phyloP scores from a whole-genome alignment of 2,797 vertebrate species.

The Amphiprion clarkii region DNA sequence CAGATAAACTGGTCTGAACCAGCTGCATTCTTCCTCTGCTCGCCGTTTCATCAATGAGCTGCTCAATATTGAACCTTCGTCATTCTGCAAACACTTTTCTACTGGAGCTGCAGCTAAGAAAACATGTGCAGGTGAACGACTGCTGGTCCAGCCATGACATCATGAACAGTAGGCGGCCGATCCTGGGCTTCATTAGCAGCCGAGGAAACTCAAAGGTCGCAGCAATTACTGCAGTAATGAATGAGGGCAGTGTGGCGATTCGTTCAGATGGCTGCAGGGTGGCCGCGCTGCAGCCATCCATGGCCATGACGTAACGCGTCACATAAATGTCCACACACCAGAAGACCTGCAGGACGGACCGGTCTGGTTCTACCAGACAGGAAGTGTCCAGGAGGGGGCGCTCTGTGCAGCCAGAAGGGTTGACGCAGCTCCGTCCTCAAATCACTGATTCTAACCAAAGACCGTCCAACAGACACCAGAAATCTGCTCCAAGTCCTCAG shows the following conservation, averaged over 20 bases:
- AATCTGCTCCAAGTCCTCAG: no score
- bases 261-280: conserved; percentile 39
- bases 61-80: conserved; percentile 44
- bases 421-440: no score
- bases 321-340: conserved; percentile 78
- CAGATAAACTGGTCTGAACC: not conserved
- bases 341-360: no score
- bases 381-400: no score
- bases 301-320: conserved; percentile 77
- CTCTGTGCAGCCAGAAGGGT: no score
- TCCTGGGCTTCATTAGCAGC: conserved; percentile 62
- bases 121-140: conserved; percentile 60
- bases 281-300: conserved; percentile 68
- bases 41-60: conserved; percentile 42
- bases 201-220: conserved; percentile 74
- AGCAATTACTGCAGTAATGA: conserved; percentile 79
- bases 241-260: conserved; percentile 74
- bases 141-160: conserved; percentile 69
- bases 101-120: conserved; percentile 55
- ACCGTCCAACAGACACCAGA: no score
- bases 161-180: conserved; percentile 65
- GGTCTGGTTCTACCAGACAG: no score
- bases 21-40: conserved; percentile 18
- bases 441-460: no score
- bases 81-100: conserved; percentile 50